Conservation (phyloP, 2,888 invertebrate genomes). For the Sceliomorpha sp. region DNA sequence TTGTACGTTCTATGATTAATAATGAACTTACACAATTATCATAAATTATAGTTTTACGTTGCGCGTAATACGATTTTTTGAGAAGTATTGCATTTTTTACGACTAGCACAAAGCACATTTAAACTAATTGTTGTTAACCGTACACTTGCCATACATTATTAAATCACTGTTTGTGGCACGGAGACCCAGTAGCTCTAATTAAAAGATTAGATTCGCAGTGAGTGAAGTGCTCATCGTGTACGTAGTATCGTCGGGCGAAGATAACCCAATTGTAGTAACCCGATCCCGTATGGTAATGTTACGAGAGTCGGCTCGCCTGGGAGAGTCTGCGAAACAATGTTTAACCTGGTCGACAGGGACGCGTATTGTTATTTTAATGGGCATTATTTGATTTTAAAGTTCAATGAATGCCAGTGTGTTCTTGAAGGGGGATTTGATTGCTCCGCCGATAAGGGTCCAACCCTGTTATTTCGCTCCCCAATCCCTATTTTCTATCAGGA, state of each 20-base stretch:
- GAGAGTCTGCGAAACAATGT: constrained; percentile 75
- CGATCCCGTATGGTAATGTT: constrained; percentile 79
- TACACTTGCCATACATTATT: constrained; percentile 33
- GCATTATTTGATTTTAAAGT: constrained; percentile 80
- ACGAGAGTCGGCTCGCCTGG: constrained; percentile 55
- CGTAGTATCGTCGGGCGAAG: constrained; percentile 57
- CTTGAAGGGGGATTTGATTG: constrained; percentile 78
- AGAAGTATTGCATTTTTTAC: too few species aligned
- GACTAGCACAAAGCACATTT: too few species aligned
- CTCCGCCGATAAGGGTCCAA: constrained; percentile 74
- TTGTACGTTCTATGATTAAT: too few species aligned
- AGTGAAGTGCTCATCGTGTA: constrained; percentile 52
- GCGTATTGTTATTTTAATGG: constrained; percentile 80
- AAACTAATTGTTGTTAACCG: constrained; percentile 22
- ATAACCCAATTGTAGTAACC: constrained; percentile 79
- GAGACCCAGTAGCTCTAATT: constrained; percentile 53
- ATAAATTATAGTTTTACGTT: too few species aligned
- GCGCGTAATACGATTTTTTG: too few species aligned
- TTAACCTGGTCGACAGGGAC: constrained; percentile 73
- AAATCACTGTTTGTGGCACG: constrained; percentile 40
- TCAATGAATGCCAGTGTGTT: constrained; percentile 76
- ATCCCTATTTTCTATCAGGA: constrained; percentile 52
- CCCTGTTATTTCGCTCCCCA: constrained; percentile 74
- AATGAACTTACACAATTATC: too few species aligned
- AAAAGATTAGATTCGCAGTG: constrained; percentile 54